phyloP scores from a whole-genome alignment of 2,113 vertebrate genomes.

The Meriones unguiculatus region DNA sequence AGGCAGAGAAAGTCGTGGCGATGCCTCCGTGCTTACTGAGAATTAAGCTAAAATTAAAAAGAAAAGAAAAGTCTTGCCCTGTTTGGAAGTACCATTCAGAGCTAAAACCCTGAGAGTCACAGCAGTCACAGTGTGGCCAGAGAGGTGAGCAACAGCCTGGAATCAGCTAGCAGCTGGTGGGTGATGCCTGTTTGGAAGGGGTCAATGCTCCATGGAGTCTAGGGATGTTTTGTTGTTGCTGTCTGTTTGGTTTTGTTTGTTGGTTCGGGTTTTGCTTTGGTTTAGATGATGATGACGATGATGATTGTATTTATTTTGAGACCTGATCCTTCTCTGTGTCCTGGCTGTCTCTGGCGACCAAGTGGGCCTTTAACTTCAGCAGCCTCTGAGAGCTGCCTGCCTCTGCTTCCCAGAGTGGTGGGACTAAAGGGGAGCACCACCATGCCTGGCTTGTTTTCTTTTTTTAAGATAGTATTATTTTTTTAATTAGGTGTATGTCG shows the following conservation, averaged over 20 bases:
- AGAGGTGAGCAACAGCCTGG: background rate
- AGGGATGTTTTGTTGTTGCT: background rate
- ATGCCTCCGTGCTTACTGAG: constrained; percentile 18
- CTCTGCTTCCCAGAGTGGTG: background rate
- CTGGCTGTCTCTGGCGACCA: background rate
- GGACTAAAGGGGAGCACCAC: background rate
- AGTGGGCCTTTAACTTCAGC: background rate
- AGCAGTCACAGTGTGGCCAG: background rate
- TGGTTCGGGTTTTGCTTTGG: background rate
- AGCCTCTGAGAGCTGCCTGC: background rate
- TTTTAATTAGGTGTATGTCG: background rate
- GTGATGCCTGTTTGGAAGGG: background rate
- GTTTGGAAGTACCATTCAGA: background rate
- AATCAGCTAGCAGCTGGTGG: background rate
- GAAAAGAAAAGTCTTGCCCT: background rate
- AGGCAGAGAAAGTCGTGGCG: background rate
- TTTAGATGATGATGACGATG: too few species aligned
- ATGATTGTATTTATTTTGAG: background rate
- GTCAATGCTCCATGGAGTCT: background rate
- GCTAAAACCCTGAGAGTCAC: constrained; percentile 5
- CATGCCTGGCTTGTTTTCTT: background rate
- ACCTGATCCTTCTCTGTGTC: background rate
- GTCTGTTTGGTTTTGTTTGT: background rate
- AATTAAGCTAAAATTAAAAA: background rate
- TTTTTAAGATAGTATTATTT: background rate